Conservation (phyloP, 2,888 invertebrate genomes). For the Nesidiocoris tenuis region DNA sequence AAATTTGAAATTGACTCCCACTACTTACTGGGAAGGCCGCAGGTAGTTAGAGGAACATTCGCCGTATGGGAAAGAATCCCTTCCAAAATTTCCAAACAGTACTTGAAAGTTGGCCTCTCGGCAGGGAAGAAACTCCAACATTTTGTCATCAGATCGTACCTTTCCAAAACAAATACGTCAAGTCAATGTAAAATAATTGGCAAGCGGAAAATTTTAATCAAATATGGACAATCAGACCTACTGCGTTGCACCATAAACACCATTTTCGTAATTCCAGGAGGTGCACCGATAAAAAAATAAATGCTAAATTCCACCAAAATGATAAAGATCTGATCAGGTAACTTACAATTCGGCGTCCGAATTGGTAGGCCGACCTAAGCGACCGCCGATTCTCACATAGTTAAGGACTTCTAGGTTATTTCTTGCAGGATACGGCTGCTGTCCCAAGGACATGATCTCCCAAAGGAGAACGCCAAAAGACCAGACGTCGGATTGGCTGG, state of each 20-base stretch:
- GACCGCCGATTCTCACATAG: conserved; percentile 83
- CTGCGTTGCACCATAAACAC: too few relatives aligned
- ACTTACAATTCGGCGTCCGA: conserved; percentile 28
- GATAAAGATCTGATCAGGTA: too few relatives aligned
- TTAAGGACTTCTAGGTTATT: conserved; percentile 89
- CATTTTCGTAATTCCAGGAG: too few relatives aligned
- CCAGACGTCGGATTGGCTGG: conserved; percentile 97
- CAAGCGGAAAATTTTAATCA: too few relatives aligned
- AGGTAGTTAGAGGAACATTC: conserved; percentile 30
- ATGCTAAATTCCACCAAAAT: too few relatives aligned
- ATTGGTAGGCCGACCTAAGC: conserved; percentile 67
- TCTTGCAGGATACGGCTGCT: conserved; percentile 93
- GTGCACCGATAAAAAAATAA: too few relatives aligned
- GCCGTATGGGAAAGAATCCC: conserved; percentile 51
- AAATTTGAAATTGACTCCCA: too few relatives aligned
- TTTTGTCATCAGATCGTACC: conserved; percentile 78
- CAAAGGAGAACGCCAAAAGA: conserved; percentile 90
- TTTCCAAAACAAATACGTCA: conserved; percentile 56
- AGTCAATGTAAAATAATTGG: not conserved
- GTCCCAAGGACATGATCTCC: conserved; percentile 95
- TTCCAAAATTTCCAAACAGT: conserved; percentile 69
- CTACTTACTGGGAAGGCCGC: conserved; percentile 31
- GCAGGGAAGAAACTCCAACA: conserved; percentile 87
- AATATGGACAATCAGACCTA: too few relatives aligned
- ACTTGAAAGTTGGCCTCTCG: conserved; percentile 81